Base-by-base conservation (phyloP, 2,113 vertebrate species). In the Dinomys branickii region DNA sequence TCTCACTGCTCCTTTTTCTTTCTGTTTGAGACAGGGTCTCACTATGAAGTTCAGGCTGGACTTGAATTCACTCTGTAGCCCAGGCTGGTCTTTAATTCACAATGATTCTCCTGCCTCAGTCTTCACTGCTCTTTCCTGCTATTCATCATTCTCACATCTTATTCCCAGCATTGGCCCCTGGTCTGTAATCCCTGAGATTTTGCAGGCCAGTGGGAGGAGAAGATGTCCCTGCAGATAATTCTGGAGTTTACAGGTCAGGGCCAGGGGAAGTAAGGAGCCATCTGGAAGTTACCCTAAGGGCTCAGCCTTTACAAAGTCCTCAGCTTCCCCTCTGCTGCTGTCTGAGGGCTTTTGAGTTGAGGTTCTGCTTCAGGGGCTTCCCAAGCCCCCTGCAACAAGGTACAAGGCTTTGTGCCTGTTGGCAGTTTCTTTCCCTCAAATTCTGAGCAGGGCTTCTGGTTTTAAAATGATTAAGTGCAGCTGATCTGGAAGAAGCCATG, bases 401-500 rank as follows among this genome's bases (percentile, higher is more conserved):
- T 22, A 9, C 2, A 44, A 3, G 33, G 9, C 78, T 85, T 71
- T 65, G 28, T 89, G 71, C 2, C 19, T 63, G 3, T n/a, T 8
- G n/a, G 8, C 41, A 44, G 47, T 88, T 93, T 97, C 83, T 63
- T 83, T 52, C 80, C 3, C 41, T 87, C 14, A 61, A 38, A 77
- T 85, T 94, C 73, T 96, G 75, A 94, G 63, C 7, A 0, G 67
- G 63, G 16, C 24, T 65, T 91, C 56, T 88, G 56, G 77, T 50
- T 96, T 92, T 86, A 90, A 78, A 96, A 88, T 54, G 38, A 65
- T 84, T 80, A 73, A 94, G 63, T 59, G 38, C 81, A 85, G 77
- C 81, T 88, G 63, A 22, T 50, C 59, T 80, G 7, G n/a, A 94
- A n/a, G 24, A 78, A 88, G 35, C n/a, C 65, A 24, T 61, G 35